These are phyloP conservation scores for Eurystomus gularis DNA, from an alignment of 2,113 vertebrate genomes.

Conservation along the genomic window DNA sequence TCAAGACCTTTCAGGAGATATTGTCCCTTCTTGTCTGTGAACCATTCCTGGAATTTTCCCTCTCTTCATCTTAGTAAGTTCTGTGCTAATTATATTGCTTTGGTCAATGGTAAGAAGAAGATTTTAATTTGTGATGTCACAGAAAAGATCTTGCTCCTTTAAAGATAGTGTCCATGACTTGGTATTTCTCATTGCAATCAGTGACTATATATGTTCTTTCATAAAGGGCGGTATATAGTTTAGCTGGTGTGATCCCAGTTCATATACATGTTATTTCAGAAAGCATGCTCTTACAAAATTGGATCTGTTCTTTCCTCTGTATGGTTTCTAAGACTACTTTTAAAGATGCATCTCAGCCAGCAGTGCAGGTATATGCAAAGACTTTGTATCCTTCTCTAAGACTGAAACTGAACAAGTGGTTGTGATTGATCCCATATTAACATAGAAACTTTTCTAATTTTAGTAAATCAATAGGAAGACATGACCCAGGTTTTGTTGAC, in stretches of 20 bases:
- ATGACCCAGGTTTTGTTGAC: background rate
- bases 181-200: background rate
- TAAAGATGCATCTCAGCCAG: background rate
- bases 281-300: background rate
- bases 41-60: background rate
- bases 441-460: background rate
- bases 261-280: background rate
- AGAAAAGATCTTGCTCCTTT: background rate
- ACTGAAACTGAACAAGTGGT: background rate
- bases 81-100: background rate
- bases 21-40: background rate
- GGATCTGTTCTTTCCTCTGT: background rate
- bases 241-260: background rate
- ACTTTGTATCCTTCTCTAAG: background rate
- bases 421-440: background rate
- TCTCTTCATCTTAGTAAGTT: background rate
- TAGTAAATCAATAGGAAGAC: background rate
- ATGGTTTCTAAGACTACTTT: background rate
- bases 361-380: background rate
- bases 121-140: background rate
- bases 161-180: background rate
- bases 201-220: background rate
- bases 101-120: background rate
- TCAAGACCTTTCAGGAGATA: background rate
- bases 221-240: background rate